These are phyloP conservation scores for Zootermopsis nevadensis DNA, from an alignment of 2,888 invertebrate genomes.

Conservation along the genomic window DNA sequence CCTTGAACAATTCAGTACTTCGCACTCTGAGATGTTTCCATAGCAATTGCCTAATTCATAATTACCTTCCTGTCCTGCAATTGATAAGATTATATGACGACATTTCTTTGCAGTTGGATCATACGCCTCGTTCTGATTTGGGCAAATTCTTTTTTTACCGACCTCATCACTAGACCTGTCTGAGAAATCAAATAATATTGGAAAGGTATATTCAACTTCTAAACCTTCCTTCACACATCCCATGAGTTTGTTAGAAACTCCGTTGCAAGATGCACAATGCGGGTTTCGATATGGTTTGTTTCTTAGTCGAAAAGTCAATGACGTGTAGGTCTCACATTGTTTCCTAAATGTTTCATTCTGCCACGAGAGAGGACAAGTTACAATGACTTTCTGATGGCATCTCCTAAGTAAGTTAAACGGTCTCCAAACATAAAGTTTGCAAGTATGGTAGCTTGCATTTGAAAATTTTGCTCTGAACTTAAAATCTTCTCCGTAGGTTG, in stretches of 20 bases:
- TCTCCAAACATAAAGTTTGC: not conserved
- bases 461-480: not conserved
- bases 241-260: not conserved
- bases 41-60: not conserved
- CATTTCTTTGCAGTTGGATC: constrained; percentile 13
- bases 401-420: not conserved
- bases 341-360: not conserved
- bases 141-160: not conserved
- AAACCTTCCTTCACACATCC: not conserved
- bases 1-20: not conserved
- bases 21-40: not conserved
- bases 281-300: not conserved
- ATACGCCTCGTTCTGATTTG: constrained; percentile 1
- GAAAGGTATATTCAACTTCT: not conserved
- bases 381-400: not conserved
- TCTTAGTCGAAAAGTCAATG: not conserved
- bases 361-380: not conserved
- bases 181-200: not conserved
- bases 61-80: not conserved
- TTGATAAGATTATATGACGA: not conserved
- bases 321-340: not conserved
- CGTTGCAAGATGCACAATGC: not conserved
- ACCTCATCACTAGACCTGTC: not conserved
- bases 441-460: not conserved
- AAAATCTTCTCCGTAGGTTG: not conserved